These are phyloP conservation scores for Rhogogaster chlorosoma DNA, from an alignment of 2,888 invertebrate genomes.

Conservation along the genomic window DNA sequence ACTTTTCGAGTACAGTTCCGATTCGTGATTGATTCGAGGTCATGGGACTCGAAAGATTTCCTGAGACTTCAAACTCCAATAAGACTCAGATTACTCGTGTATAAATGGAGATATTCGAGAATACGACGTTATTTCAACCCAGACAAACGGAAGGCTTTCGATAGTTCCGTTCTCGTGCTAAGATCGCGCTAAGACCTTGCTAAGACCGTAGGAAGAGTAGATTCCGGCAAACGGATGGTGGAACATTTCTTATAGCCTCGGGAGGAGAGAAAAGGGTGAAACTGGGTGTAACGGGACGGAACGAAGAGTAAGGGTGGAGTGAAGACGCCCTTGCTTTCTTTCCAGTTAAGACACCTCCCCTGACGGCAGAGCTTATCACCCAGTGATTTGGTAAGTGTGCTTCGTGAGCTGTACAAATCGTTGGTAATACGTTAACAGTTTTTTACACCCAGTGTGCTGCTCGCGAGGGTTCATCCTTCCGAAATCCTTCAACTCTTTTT, in stretches of 20 bases:
- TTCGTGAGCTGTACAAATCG: constrained; percentile 48
- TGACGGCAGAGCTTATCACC: constrained; percentile 58
- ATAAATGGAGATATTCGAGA: constrained; percentile 15
- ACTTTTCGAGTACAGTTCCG: not conserved
- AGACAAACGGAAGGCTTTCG: not conserved
- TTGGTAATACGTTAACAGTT: constrained; percentile 47
- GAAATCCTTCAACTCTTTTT: constrained; percentile 10
- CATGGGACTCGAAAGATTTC: not conserved
- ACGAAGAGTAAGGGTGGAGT: constrained; percentile 48
- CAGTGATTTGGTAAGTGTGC: constrained; percentile 59
- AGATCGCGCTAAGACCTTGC: constrained; percentile 30
- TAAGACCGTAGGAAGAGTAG: constrained; percentile 42
- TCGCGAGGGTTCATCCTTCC: not conserved
- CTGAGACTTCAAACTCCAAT: not conserved
- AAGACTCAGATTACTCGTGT: constrained; percentile 8
- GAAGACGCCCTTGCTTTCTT: constrained; percentile 46
- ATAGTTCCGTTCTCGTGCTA: constrained; percentile 21
- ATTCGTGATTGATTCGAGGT: not conserved
- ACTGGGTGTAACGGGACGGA: constrained; percentile 47
- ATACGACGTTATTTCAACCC: not conserved
- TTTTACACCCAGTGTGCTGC: constrained; percentile 30
- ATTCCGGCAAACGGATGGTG: constrained; percentile 44
- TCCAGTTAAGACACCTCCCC: constrained; percentile 47
- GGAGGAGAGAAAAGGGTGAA: constrained; percentile 39
- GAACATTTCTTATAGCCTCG: constrained; percentile 40